Percentiles rank a stretch among this genome's conserved stretches.
These are phyloP conservation scores for Emydoidea blandingii DNA, from an alignment of 2,797 vertebrate species.

Conservation along the genomic window DNA sequence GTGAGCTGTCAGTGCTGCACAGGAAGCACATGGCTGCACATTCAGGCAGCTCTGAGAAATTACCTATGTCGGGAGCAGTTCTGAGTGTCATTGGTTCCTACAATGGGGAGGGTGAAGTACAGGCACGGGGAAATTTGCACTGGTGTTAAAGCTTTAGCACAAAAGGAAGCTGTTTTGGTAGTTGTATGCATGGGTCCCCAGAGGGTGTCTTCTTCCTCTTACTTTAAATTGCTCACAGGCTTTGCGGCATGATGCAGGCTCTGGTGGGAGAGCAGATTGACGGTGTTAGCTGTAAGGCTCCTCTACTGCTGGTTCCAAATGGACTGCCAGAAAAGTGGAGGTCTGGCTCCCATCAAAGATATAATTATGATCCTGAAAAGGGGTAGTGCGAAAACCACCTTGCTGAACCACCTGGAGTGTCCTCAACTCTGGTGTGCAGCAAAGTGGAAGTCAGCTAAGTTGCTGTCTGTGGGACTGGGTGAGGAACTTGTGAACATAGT, in stretches of 20 bases:
- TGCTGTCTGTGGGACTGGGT: fast-evolving
- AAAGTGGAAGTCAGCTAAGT: fast-evolving
- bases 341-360: neutral
- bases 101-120: neutral
- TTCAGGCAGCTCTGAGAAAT: neutral
- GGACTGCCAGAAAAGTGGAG: fast-evolving
- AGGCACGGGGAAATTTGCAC: neutral
- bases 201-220: neutral
- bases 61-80: neutral
- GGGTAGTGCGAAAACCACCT: fast-evolving
- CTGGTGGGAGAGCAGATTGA: neutral
- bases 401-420: fast-evolving
- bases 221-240: fast-evolving
- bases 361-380: fast-evolving
- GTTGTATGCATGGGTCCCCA: neutral
- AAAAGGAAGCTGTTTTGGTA: neutral
- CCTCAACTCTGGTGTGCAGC: fast-evolving
- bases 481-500: fast-evolving
- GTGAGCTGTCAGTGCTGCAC: neutral
- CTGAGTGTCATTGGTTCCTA: neutral
- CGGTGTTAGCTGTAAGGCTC: fast-evolving
- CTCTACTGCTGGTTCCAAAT: fast-evolving
- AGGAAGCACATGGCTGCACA: neutral
- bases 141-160: neutral
- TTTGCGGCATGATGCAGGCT: fast-evolving